These are phyloP conservation scores for Symphodus melops DNA, from an alignment of 2,113 vertebrate genomes.

Conservation along the genomic window DNA sequence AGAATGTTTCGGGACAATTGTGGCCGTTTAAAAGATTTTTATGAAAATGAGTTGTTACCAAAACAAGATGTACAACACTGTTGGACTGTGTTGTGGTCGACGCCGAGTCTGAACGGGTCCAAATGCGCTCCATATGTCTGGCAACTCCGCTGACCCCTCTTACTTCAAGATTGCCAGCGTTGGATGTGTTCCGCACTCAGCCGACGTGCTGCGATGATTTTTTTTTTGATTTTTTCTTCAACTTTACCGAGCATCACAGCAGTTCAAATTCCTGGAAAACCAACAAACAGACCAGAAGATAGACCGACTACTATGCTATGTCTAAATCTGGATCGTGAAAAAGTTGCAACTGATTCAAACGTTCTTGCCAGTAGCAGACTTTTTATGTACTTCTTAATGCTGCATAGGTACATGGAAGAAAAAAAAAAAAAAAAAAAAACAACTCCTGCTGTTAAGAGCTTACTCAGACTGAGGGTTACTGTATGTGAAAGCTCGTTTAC, in stretches of 20 bases:
- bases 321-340: slow-evolving; percentile 38
- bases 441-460: slow-evolving; percentile 26
- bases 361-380: slow-evolving; percentile 26
- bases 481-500: slow-evolving; percentile 31
- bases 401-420: slow-evolving; percentile 21
- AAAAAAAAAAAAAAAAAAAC: not conserved
- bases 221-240: too few species aligned
- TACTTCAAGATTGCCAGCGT: slow-evolving; percentile 53
- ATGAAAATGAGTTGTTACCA: slow-evolving; percentile 66
- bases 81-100: slow-evolving; percentile 64
- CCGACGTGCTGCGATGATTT: slow-evolving; percentile 35
- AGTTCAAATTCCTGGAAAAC: slow-evolving; percentile 40
- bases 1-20: slow-evolving; percentile 38
- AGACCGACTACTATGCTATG: slow-evolving; percentile 15
- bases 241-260: slow-evolving; percentile 46
- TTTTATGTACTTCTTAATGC: slow-evolving; percentile 46
- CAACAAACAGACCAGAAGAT: slow-evolving; percentile 32
- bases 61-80: slow-evolving; percentile 71
- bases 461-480: slow-evolving; percentile 43
- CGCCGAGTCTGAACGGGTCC: slow-evolving; percentile 62
- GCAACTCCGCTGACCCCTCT: slow-evolving; percentile 62
- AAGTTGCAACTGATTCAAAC: slow-evolving; percentile 20
- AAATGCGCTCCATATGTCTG: slow-evolving; percentile 81
- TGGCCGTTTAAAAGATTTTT: slow-evolving; percentile 52
- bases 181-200: slow-evolving; percentile 45